Percentiles rank a stretch among this genome's conserved stretches.
These are phyloP conservation scores for Pyrgilauda ruficollis DNA, from an alignment of 2,113 vertebrate species.

Conservation along the genomic window DNA sequence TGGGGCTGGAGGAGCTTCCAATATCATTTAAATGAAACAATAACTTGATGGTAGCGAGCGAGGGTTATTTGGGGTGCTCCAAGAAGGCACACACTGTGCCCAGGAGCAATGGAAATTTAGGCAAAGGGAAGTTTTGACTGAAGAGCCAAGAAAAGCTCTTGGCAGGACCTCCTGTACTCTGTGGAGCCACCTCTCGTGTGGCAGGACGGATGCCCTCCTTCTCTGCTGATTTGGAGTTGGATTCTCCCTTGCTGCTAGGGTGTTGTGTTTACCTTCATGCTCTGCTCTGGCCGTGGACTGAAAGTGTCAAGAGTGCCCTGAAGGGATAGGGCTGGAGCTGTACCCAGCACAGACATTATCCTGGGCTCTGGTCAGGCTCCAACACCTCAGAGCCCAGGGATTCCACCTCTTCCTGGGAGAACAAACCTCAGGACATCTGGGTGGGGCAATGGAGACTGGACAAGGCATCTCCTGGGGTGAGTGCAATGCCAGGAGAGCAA, in stretches of 20 bases:
- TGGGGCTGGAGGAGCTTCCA: slow-evolving; percentile 41
- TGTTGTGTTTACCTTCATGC: neutral
- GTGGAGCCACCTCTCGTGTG: neutral
- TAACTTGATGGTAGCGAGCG: slow-evolving; percentile 1
- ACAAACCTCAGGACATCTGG: neutral
- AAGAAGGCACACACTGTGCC: slow-evolving; percentile 44
- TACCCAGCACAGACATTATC: neutral
- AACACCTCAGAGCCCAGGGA: neutral
- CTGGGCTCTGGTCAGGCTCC: neutral
- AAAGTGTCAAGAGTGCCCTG: neutral
- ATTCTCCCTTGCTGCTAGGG: neutral
- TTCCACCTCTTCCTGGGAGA: neutral
- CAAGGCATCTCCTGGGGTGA: neutral
- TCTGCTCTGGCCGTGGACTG: neutral
- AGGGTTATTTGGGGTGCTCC: slow-evolving; percentile 47
- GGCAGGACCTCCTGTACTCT: slow-evolving; percentile 37
- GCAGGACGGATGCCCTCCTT: neutral
- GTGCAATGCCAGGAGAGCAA: neutral
- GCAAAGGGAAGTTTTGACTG: slow-evolving; percentile 59
- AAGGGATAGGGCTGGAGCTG: neutral
- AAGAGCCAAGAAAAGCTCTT: slow-evolving; percentile 42
- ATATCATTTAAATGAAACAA: slow-evolving; percentile 32
- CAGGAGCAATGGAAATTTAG: slow-evolving; percentile 51
- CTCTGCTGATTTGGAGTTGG: neutral
- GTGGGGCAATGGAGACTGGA: fast-evolving